These are phyloP conservation scores for Amiota minor DNA, from an alignment of 2,888 invertebrate species.

Conservation along the genomic window DNA sequence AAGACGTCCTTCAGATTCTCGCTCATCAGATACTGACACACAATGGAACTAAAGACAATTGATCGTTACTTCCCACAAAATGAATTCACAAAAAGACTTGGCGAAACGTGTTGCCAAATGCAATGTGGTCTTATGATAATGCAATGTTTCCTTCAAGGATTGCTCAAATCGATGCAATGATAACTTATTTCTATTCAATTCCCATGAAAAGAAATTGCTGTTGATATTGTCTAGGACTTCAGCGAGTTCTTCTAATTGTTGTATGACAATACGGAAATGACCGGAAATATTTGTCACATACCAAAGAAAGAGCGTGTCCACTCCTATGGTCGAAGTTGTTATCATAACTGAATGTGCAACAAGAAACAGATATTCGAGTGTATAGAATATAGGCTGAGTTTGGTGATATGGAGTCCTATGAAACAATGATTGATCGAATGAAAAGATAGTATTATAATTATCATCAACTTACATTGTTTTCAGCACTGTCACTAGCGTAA, in stretches of 20 bases:
- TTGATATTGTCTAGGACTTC: neutral
- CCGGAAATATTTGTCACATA: slow-evolving; percentile 9
- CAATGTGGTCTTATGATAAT: neutral
- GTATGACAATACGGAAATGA: neutral
- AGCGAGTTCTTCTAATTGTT: slow-evolving; percentile 7
- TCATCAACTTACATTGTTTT: neutral
- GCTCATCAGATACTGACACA: neutral
- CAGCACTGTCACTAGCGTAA: neutral
- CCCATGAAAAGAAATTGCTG: neutral
- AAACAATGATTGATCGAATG: neutral
- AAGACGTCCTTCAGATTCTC: neutral
- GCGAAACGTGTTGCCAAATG: neutral
- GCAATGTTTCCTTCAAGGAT: neutral
- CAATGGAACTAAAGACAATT: neutral
- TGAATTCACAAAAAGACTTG: neutral
- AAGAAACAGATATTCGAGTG: neutral
- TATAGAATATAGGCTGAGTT: neutral
- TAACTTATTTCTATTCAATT: too few species aligned
- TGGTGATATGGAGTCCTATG: neutral
- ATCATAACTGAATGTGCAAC: neutral
- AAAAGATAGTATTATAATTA: neutral
- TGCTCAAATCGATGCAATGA: neutral
- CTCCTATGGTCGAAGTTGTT: neutral
- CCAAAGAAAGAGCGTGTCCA: slow-evolving; percentile 8
- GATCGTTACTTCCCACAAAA: neutral